Evolutionary conservation across 1,140 invertebrate genomes (phyloP), one percentile per base, ranked within the genome.

Genomic region (Oryctes rhinoceros): DNA sequence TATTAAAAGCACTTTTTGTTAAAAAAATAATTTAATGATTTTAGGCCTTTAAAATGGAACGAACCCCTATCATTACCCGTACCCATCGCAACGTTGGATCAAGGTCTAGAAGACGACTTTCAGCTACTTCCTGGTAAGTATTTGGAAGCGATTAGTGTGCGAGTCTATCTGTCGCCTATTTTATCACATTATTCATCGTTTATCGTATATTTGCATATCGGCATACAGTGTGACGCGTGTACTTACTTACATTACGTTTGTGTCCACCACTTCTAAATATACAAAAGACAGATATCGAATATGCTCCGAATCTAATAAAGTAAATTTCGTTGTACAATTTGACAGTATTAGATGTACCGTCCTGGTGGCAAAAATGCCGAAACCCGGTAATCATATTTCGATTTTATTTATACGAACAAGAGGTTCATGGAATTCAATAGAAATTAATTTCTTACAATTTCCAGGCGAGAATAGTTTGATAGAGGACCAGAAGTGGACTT

Each of bases 401-500:
- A 59, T 18, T 44, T 44, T 30, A 71, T 15, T 30, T 30, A 30
- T 30, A 30, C 24, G 2, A 30, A n/a, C n/a, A 30, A 30, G 2
- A 30, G 2, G 24, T 37, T 35, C 0, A 7, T 37, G 35, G 2
- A 11, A 71, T 71, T 71, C 37, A 71, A 71, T 15, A 35, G 35
- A 24, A 35, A 35, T 37, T 71, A 71, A 71, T 71, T 71, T 15
- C 2, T 10, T 35, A 35, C 24, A 15, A n/a, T 71, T 71, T 71
- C 35, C 11, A 71, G 65, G 65, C 0, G 65, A 71, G 47, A 24
- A 76, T 79, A 30, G 20, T 74, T 48, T 78, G 7, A 59, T 20
- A 62, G 85, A 84, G 37, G 86, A 86, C n/a, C 88, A 91, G 49
- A 91, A 92, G 20, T 97, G 96, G 96, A 94, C 94, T 4, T 97